A percentile compares a stretch with the other conserved stretches of the same genome.
Evolutionary conservation across 2,797 vertebrate genomes (phyloP).

Genomic region (Hoplostethus mediterraneus): DNA sequence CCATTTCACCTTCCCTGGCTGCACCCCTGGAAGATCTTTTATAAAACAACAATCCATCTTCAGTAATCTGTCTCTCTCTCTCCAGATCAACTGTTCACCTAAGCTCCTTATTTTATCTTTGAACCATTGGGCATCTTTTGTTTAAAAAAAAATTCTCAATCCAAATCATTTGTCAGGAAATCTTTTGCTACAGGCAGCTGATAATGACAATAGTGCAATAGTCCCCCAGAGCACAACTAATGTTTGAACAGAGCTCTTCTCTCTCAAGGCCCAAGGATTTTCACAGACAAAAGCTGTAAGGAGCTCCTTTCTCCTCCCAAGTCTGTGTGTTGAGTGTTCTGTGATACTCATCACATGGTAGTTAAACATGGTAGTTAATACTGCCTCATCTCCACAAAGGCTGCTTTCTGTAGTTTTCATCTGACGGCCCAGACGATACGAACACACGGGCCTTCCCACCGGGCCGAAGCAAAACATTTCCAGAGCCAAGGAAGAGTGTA

Average conservation of each 20-base stretch:
- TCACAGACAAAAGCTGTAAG: background rate
- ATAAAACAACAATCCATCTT: constrained; percentile 52
- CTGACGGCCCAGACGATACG: background rate
- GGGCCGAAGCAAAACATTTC: background rate
- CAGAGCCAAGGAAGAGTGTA: background rate
- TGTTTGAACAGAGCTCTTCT: background rate
- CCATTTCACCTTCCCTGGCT: constrained; percentile 80
- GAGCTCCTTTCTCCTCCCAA: constrained; percentile 19
- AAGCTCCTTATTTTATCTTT: constrained; percentile 8
- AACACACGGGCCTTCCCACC: constrained; percentile 6
- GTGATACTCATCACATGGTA: background rate
- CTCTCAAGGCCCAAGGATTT: background rate
- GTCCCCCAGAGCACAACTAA: background rate
- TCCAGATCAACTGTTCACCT: constrained; percentile 15
- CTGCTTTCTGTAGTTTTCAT: constrained; percentile 1
- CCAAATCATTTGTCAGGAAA: constrained; percentile 1
- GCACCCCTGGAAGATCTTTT: constrained; percentile 66
- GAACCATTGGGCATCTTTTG: background rate
- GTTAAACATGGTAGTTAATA: background rate
- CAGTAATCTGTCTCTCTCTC: constrained; percentile 20
- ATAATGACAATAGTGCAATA: background rate
- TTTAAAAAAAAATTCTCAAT: background rate
- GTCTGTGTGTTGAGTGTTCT: constrained; percentile 19
- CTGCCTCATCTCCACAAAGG: constrained; percentile 11
- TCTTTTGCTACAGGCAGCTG: background rate